phyloP scores from a whole-genome alignment of 2,113 vertebrate species.

The Oreochromis tanganicae region DNA sequence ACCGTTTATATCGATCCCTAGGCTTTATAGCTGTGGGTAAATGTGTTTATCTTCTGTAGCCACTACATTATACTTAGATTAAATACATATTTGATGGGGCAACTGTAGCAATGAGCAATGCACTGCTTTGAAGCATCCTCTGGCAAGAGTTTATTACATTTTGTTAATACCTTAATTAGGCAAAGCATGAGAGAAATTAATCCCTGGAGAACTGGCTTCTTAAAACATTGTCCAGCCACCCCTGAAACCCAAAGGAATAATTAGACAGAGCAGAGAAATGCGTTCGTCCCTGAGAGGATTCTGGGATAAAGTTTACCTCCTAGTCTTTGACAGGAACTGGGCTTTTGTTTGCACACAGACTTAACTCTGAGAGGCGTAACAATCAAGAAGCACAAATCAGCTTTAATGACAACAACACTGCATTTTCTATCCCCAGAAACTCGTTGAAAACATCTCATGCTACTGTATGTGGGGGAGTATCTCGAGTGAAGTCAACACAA shows the following conservation, averaged over 20 bases:
- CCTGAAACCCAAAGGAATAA: constrained; percentile 43
- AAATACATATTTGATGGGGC: constrained; percentile 43
- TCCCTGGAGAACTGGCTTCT: constrained; percentile 28
- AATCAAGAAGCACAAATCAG: neutral
- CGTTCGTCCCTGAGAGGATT: constrained; percentile 16
- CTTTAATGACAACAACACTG: constrained; percentile 2
- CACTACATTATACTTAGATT: constrained; percentile 33
- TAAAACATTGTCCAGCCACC: constrained; percentile 44
- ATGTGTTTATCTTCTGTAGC: constrained; percentile 45
- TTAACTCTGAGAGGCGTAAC: neutral
- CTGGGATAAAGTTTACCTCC: constrained; percentile 14
- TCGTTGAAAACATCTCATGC: neutral
- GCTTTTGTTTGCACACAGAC: constrained; percentile 17
- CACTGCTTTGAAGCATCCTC: constrained; percentile 10
- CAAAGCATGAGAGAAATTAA: constrained; percentile 40
- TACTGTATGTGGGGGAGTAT: neutral
- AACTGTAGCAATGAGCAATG: neutral
- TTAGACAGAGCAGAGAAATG: constrained; percentile 24
- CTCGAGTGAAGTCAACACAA: neutral
- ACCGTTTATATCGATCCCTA: constrained; percentile 37
- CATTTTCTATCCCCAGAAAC: neutral
- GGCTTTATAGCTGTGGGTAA: constrained; percentile 18
- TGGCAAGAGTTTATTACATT: constrained; percentile 40
- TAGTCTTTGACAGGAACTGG: neutral
- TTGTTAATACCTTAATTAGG: constrained; percentile 59